Evolutionary conservation across 2,113 vertebrate species (phyloP).

Genomic region (Mellivora capensis): DNA sequence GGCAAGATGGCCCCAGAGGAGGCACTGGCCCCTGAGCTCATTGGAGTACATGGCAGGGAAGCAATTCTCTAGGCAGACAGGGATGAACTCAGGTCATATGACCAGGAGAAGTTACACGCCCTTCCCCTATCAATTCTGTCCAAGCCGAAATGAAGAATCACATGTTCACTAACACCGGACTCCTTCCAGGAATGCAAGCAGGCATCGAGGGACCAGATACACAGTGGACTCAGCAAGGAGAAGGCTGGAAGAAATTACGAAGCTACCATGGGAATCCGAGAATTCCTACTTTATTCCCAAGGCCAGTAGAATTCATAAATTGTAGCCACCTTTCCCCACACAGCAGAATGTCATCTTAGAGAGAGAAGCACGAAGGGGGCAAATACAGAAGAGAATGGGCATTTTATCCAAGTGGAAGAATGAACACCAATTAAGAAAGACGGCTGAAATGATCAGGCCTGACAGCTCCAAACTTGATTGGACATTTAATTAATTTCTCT

Average conservation of each 20-base stretch:
- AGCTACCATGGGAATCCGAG: not conserved
- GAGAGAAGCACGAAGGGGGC: not conserved
- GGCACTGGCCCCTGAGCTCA: not conserved
- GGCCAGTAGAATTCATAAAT: not conserved
- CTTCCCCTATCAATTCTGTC: not conserved
- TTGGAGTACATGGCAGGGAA: not conserved
- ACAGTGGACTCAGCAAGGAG: not conserved
- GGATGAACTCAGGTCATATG: not conserved
- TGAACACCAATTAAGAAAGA: constrained; percentile 39
- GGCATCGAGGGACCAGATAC: not conserved
- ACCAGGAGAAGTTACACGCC: not conserved
- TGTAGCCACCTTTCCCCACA: not conserved
- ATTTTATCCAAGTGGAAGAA: constrained; percentile 55
- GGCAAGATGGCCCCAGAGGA: not conserved
- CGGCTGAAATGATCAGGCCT: constrained; percentile 29
- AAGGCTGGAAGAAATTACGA: not conserved
- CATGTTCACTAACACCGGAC: not conserved
- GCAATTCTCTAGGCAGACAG: accelerated
- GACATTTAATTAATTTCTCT: constrained; percentile 65
- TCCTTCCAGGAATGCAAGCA: not conserved
- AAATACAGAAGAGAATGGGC: not conserved
- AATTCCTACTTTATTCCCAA: not conserved
- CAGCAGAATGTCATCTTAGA: not conserved
- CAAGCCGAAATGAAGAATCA: not conserved
- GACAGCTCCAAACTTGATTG: constrained; percentile 71